Evolutionary conservation across 1,140 invertebrate genomes (phyloP), one percentile per base, ranked within the genome.

Genomic region (Bombus consobrinus): DNA sequence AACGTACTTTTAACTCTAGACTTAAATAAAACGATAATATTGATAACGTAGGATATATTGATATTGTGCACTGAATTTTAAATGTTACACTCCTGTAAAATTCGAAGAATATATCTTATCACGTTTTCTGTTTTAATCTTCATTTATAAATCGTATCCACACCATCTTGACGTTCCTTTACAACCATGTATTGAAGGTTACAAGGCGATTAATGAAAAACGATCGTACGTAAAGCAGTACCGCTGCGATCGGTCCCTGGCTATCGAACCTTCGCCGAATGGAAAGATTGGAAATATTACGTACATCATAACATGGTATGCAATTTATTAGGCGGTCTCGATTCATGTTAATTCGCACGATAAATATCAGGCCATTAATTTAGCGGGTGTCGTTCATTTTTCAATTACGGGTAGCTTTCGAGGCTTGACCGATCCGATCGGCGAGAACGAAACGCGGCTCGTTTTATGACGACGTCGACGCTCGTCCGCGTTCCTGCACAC

Each of bases 351-450:
- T 86, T 81, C 82, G 41, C 72, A 59, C 81, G 81, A 83, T 83
- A 89, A 82, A 81, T 87, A 76, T 77, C 88, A n/a, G 37, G 2
- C 41, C 68, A 88, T 88, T 83, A 79, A 82, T 89, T 59, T 59
- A 25, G 25, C 8, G 47, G 10, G n/a, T 1, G 15, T 84, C 37
- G 77, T 77, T 83, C 59, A 83, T 89, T 89, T 89, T 89, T 89
- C 84, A 89, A 89, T 89, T 87, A 89, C 77, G 43, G 22, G 2
- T 68, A 37, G 25, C 28, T 39, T 12, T 34, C 32, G 53, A 37
- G 6, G 43, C 39, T 25, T 9, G 41, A 22, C 41, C n/a, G n/a
- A 34, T 76, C 15, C 22, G 47, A 81, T 62, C 74, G 22, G 62
- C 37, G 41, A 66, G 69, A 88, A 88, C 39, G 75, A 87, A 83